phyloP scores from a whole-genome alignment of 1,140 invertebrate genomes.

The Camponotus vicinus region DNA sequence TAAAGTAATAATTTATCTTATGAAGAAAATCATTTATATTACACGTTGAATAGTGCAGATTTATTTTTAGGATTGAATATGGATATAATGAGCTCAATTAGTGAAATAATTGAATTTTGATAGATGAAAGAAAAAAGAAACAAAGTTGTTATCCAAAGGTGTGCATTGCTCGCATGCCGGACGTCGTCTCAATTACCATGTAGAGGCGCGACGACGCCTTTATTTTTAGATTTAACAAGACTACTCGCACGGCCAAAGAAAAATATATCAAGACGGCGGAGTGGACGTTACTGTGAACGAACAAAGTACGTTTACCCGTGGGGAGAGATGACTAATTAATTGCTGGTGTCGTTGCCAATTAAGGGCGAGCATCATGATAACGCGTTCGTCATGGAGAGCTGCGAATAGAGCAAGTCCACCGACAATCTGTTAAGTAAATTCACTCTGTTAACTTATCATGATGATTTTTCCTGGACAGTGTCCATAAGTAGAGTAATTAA shows the following conservation, averaged over 20 bases:
- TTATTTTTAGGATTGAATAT: slow-evolving; percentile 20
- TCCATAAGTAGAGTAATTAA: not conserved
- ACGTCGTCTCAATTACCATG: slow-evolving; percentile 46
- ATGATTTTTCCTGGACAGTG: not conserved
- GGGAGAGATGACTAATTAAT: slow-evolving; percentile 64
- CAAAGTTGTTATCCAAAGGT: slow-evolving; percentile 40
- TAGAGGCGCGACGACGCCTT: slow-evolving; percentile 3
- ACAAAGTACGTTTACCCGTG: slow-evolving; percentile 31
- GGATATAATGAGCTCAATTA: slow-evolving; percentile 36
- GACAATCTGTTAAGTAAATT: slow-evolving; percentile 9
- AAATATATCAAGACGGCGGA: slow-evolving; percentile 53
- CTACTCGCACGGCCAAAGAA: not conserved
- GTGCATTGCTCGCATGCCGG: not conserved
- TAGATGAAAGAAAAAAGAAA: not conserved
- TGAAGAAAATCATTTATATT: not conserved
- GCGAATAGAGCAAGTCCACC: not conserved
- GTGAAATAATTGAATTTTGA: slow-evolving; percentile 42
- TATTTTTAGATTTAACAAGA: slow-evolving; percentile 61
- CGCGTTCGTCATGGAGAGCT: not conserved
- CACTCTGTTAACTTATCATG: not conserved
- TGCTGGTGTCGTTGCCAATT: slow-evolving; percentile 47
- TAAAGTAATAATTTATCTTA: not conserved
- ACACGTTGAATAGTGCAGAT: not conserved
- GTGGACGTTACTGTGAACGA: slow-evolving; percentile 17
- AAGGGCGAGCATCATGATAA: slow-evolving; percentile 48